Evolutionary conservation across 2,797 vertebrate species (phyloP).

Genomic region (Diceros bicornis): DNA sequence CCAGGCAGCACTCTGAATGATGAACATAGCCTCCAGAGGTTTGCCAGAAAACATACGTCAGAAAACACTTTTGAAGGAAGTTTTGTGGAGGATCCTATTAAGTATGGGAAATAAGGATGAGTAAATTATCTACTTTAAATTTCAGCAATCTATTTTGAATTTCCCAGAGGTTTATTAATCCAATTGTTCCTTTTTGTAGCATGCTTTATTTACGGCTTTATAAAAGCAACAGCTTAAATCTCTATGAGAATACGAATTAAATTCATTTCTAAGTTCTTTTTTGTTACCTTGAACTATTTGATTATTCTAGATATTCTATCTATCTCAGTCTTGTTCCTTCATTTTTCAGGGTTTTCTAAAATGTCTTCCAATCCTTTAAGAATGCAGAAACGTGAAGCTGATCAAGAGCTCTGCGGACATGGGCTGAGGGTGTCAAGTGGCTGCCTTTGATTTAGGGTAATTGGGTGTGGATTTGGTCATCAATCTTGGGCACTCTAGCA

Average conservation of each 20-base stretch:
- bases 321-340: background rate
- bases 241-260: background rate
- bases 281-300: background rate
- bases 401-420: background rate
- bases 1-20: background rate
- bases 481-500: background rate
- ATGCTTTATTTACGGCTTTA: background rate
- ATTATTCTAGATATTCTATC: background rate
- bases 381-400: background rate
- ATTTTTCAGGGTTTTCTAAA: background rate
- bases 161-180: background rate
- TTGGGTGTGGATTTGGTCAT: background rate
- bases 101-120: background rate
- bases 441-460: background rate
- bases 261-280: background rate
- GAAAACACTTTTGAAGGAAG: background rate
- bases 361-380: background rate
- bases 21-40: background rate
- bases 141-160: background rate
- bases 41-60: background rate
- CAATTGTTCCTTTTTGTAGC: background rate
- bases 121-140: background rate
- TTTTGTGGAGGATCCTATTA: background rate
- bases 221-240: background rate
- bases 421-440: background rate